Evolutionary conservation across 2,797 vertebrate genomes (phyloP), one percentile per base, ranked within the genome.

Genomic region (Enteromius radiatus): DNA sequence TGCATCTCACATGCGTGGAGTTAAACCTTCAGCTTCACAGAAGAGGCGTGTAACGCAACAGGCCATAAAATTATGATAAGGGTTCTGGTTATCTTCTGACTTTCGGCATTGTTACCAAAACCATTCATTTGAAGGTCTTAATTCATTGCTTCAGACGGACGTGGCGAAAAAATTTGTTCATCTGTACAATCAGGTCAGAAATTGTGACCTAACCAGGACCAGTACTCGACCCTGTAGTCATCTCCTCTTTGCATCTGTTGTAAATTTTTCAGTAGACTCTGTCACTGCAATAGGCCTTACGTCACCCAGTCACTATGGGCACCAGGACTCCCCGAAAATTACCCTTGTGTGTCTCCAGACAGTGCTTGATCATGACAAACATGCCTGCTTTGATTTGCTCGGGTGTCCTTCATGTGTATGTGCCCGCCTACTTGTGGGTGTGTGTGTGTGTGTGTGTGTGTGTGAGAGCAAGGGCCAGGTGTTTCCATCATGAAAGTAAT

Each of bases 231-330:
- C 59, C 43, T 81, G 31, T 49, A 84, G 64, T 78, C 45, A 47
- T 76, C 74, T 56, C 33, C 49, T 82, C 68, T 43, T 43, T 77
- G 59, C 47, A n/a, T 64, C 45, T 38, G 12, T 36, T 73, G 67
- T 83, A 84, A 71, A 84, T 84, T 76, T 86, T 86, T 84, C 83
- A 86, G 75, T 33, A 80, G 83, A 36, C 56, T 43, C 41, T 84
- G 81, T 73, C 71, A 83, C 56, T 14, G 19, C 56, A 43, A 83
- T 70, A 68, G 67, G n/a, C 52, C 59, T 77, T 59, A 59, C 54
- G 49, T 86, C 79, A 75, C 10, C 43, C 33, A 23, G 28, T 84
- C 79, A 6, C 63, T 54, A 83, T 83, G 63, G 84, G 47, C 64
- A 80, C 84, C 81, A 28, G 52, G 76, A 33, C 63, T 63, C 31